These are phyloP conservation scores for Actias luna DNA, from an alignment of 2,888 invertebrate species.

Conservation along the genomic window DNA sequence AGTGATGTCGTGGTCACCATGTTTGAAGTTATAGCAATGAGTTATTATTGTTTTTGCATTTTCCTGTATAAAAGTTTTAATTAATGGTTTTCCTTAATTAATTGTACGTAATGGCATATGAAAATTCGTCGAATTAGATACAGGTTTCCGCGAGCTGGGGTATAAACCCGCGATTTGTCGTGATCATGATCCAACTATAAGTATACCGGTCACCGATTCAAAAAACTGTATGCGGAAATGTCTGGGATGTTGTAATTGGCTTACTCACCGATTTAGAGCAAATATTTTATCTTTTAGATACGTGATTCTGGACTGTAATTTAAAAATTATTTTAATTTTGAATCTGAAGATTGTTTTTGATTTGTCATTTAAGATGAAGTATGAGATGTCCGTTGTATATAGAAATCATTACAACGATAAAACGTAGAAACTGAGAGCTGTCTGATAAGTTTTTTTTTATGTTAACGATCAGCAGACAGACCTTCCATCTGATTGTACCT, in stretches of 20 bases:
- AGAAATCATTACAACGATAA: too few species aligned
- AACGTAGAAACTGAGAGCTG: too few species aligned
- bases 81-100: slow-evolving; percentile 7
- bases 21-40: neutral
- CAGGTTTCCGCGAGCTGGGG: neutral
- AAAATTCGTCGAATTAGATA: slow-evolving; percentile 9
- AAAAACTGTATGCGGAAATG: slow-evolving; percentile 3
- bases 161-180: neutral
- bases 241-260: neutral
- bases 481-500: too few species aligned
- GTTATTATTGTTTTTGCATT: neutral
- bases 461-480: too few species aligned
- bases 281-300: neutral
- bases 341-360: too few species aligned
- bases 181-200: neutral
- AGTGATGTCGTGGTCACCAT: too few species aligned
- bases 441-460: too few species aligned
- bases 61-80: neutral
- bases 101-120: neutral
- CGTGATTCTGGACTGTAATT: neutral
- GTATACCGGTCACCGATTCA: neutral
- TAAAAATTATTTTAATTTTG: neutral
- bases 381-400: too few species aligned
- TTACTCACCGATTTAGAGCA: slow-evolving; percentile 4
- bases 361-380: too few species aligned